phyloP scores from a whole-genome alignment of 2,797 vertebrate species.

The Catamblyrhynchus diadema region DNA sequence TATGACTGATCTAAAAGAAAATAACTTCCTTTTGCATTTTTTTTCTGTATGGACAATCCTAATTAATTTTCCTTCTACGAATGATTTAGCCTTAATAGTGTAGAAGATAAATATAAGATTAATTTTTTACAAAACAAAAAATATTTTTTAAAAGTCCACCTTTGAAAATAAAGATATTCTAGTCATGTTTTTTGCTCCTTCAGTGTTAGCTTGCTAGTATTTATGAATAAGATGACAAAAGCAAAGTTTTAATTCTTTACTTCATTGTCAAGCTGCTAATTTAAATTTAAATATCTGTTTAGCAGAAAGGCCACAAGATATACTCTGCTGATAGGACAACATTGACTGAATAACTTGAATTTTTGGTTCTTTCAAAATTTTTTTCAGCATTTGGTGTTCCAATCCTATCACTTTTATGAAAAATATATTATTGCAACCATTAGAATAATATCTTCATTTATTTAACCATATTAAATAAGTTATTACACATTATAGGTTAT shows the following conservation, averaged over 20 bases:
- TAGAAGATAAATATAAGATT: neutral
- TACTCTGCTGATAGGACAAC: neutral
- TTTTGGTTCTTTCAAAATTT: neutral
- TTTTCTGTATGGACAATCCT: neutral
- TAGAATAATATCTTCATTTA: neutral
- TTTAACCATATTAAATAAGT: neutral
- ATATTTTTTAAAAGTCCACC: rapidly evolving
- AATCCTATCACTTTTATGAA: neutral
- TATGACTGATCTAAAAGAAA: neutral
- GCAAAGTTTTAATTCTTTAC: neutral
- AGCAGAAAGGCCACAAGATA: neutral
- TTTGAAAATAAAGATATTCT: neutral
- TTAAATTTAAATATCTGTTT: neutral
- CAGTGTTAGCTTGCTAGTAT: neutral
- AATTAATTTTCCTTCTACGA: neutral
- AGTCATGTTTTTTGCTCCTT: neutral
- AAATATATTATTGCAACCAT: neutral
- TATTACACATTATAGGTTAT: neutral
- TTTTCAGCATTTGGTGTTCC: neutral
- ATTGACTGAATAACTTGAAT: neutral
- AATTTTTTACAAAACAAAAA: neutral
- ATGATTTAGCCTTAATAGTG: neutral
- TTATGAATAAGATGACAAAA: neutral
- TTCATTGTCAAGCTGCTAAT: neutral
- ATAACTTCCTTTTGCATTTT: neutral